Evolutionary conservation across 2,888 invertebrate species (phyloP), one percentile per base, ranked within the genome.

Genomic region (Gasteruption jaculator): DNA sequence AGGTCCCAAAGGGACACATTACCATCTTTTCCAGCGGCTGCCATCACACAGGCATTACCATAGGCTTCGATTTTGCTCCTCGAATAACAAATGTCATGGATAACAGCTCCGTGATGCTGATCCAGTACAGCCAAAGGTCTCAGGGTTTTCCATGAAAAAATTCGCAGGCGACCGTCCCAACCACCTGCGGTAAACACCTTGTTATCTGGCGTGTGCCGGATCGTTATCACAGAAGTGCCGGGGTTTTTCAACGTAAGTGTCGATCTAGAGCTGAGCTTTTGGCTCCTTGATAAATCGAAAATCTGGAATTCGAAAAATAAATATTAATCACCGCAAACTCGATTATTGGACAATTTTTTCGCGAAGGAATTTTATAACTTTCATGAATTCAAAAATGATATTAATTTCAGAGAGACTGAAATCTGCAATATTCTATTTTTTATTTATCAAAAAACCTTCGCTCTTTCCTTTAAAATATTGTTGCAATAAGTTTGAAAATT

Each of bases 1-100:
- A 89, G 75, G 73, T 86, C 82, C 88, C 88, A 89, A 41, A 89
- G 75, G 4, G 86, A 83, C 53, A 89, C 82, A 59, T 79, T 79
- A 50, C 85, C 83, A 69, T 89, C 88, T 46, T 82, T 78, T 16
- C 85, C 82, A 30, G 81, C 81, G 1, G 82, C 84, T 10, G 86
- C 88, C 82, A 88, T 83, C n/a, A 88, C 77, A 41, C 57, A 63
- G 42, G 81, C 79, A n/a, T 82, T 78, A 37, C 81, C 79, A 81
- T 86, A 86, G 53, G 77, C 74, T 41, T 78, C 74, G 5, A 86
- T 81, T 49, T 77, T 76, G 31, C 76, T 75, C 1, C 74, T 71
- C 3, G 87, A 85, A 71, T 83, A 88, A 29, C 78, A 78, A 41
- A 88, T 77, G 65, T 86, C 85, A 61, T 84, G 81, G 35, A 89